Evolutionary conservation across 2,888 invertebrate species (phyloP).

Genomic region (Hypsopygia costalis): DNA sequence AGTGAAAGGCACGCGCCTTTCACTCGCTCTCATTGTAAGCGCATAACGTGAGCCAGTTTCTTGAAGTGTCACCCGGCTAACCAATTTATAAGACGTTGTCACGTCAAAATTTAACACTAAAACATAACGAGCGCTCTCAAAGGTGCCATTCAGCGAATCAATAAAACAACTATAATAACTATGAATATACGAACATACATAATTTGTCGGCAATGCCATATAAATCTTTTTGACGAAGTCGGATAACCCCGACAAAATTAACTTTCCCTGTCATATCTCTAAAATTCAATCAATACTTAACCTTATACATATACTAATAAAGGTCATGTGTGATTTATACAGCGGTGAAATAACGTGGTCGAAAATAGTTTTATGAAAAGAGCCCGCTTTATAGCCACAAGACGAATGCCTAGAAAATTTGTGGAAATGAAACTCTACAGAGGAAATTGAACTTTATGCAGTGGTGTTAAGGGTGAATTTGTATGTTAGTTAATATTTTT

Average conservation of each 20-base stretch:
- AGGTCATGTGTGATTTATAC: not conserved
- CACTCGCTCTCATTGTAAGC: too few species aligned
- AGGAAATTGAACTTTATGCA: not conserved
- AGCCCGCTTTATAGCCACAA: constrained; percentile 7
- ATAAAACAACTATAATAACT: constrained; percentile 8
- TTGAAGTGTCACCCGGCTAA: too few species aligned
- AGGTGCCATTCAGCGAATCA: constrained; percentile 9
- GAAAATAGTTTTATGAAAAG: constrained; percentile 13
- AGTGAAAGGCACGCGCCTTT: too few species aligned
- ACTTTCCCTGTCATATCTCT: not conserved
- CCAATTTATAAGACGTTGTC: too few species aligned
- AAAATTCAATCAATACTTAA: not conserved
- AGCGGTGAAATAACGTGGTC: constrained; percentile 7
- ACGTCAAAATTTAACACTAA: constrained; percentile 4
- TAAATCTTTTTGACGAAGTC: constrained; percentile 9
- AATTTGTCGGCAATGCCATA: constrained; percentile 10
- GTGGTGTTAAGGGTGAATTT: not conserved
- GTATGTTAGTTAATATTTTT: not conserved
- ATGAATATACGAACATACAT: constrained; percentile 9
- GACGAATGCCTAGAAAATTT: constrained; percentile 9
- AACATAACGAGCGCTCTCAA: constrained; percentile 4
- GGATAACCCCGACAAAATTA: constrained; percentile 2
- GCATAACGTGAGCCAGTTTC: too few species aligned
- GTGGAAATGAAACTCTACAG: constrained; percentile 2
- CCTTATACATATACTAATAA: constrained; percentile 1